Evolutionary conservation across 2,888 invertebrate genomes (phyloP).

Genomic region (Dioctria rufipes): DNA sequence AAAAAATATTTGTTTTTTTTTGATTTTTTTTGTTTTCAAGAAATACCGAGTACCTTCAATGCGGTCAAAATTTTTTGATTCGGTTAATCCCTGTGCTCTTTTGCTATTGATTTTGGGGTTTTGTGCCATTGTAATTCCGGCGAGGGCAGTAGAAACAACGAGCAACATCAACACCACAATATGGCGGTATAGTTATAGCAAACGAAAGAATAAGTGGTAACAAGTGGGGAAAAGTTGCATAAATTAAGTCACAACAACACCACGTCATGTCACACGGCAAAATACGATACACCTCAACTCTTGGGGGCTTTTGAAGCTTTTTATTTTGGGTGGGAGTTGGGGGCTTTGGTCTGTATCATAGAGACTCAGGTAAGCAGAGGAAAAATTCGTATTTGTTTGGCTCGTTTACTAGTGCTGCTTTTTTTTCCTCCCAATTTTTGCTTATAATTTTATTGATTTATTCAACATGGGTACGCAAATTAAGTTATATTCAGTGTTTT

Average conservation of each 20-base stretch:
- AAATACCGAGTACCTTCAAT: constrained; percentile 51
- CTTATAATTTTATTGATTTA: constrained; percentile 51
- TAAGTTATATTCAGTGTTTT: constrained; percentile 40
- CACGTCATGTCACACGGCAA: constrained; percentile 15
- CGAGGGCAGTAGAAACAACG: constrained; percentile 30
- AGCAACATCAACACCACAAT: neutral
- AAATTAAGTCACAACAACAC: constrained; percentile 48
- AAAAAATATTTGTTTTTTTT: neutral
- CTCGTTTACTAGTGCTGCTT: neutral
- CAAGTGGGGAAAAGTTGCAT: constrained; percentile 53
- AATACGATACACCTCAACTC: constrained; percentile 1
- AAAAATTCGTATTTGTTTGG: neutral
- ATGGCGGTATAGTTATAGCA: constrained; percentile 28
- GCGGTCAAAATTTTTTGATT: constrained; percentile 53
- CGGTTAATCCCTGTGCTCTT: constrained; percentile 51
- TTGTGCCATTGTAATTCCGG: constrained; percentile 47
- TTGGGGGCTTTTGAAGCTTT: neutral
- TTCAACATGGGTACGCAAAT: constrained; percentile 27
- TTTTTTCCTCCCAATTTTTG: neutral
- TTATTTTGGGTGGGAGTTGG: neutral
- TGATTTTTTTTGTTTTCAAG: neutral
- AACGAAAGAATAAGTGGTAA: constrained; percentile 29
- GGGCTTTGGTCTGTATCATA: too few relatives aligned
- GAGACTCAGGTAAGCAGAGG: too few relatives aligned
- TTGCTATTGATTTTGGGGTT: constrained; percentile 45